Percentiles rank a stretch among this genome's conserved stretches.
Evolutionary conservation across 2,888 invertebrate species (phyloP).

Genomic region (Megamerina dolium): DNA sequence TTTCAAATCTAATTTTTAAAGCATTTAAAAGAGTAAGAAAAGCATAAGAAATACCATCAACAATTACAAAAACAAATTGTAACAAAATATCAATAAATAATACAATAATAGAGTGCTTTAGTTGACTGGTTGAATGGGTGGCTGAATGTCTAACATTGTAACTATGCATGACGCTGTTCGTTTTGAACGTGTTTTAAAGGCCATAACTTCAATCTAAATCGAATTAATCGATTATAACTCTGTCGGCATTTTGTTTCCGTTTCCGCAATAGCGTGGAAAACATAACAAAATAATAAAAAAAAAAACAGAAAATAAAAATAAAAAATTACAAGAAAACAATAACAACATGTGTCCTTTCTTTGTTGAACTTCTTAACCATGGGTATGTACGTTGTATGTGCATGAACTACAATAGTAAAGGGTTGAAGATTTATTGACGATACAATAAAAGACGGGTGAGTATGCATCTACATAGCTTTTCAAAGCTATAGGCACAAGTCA

Average conservation of each 20-base stretch:
- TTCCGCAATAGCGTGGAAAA: constrained; percentile 40
- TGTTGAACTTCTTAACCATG: constrained; percentile 6
- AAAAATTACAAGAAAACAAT: constrained; percentile 16
- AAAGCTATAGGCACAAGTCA: too few species aligned
- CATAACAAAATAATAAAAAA: constrained; percentile 2
- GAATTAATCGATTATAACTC: constrained; percentile 49
- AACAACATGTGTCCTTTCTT: constrained; percentile 6
- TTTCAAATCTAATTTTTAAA: too few species aligned
- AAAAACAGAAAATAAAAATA: constrained; percentile 2
- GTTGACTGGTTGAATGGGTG: too few species aligned
- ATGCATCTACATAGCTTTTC: constrained; percentile 1
- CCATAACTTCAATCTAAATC: constrained; percentile 50
- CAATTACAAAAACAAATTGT: constrained; percentile 7
- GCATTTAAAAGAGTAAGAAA: not conserved
- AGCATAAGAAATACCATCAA: not conserved
- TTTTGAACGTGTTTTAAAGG: constrained; percentile 33
- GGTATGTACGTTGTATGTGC: not conserved
- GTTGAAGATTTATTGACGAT: constrained; percentile 45
- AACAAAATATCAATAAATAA: constrained; percentile 24
- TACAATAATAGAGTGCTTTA: constrained; percentile 16
- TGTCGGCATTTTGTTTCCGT: constrained; percentile 45
- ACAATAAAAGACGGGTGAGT: constrained; percentile 9
- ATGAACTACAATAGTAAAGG: constrained; percentile 27
- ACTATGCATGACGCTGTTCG: constrained; percentile 14
- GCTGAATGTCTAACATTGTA: constrained; percentile 6